A percentile compares a stretch with the other conserved stretches of the same genome.
Evolutionary conservation across 2,113 vertebrate genomes (phyloP).

Genomic region (Sprattus sprattus): DNA sequence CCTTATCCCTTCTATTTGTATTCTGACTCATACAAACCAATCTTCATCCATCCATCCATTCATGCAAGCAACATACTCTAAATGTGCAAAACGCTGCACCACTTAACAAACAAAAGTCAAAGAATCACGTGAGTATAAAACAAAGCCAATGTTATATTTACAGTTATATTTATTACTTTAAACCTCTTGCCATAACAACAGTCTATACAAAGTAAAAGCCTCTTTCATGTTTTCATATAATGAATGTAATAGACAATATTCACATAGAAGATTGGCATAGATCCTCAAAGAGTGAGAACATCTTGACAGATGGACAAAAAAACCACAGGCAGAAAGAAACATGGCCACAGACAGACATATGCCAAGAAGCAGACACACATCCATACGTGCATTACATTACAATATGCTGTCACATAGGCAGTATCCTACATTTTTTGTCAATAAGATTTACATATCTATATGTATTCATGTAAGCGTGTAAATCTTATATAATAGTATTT

Average conservation of each 20-base stretch:
- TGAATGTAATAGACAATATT: constrained; percentile 59
- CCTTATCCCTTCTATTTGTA: too few species aligned
- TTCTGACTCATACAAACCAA: background rate
- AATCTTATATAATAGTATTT: background rate
- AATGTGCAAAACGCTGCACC: background rate
- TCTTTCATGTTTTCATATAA: constrained; percentile 28
- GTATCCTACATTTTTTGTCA: constrained; percentile 18
- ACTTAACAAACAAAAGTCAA: background rate
- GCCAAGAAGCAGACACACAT: constrained; percentile 41
- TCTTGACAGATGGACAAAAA: constrained; percentile 59
- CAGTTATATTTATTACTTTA: constrained; percentile 63
- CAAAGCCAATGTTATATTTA: background rate
- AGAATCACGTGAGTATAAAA: background rate
- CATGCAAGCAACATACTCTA: background rate
- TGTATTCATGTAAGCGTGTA: background rate
- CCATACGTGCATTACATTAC: constrained; percentile 45
- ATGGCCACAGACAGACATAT: constrained; percentile 41
- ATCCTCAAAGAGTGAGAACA: constrained; percentile 53
- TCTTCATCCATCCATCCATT: background rate
- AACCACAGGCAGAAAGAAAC: constrained; percentile 51
- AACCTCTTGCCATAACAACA: constrained; percentile 58
- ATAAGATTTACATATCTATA: constrained; percentile 16
- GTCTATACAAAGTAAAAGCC: constrained; percentile 51
- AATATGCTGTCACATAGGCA: constrained; percentile 39
- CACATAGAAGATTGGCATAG: constrained; percentile 55